These are phyloP conservation scores for Athalia cordata DNA, from an alignment of 2,888 invertebrate species.

Conservation along the genomic window DNA sequence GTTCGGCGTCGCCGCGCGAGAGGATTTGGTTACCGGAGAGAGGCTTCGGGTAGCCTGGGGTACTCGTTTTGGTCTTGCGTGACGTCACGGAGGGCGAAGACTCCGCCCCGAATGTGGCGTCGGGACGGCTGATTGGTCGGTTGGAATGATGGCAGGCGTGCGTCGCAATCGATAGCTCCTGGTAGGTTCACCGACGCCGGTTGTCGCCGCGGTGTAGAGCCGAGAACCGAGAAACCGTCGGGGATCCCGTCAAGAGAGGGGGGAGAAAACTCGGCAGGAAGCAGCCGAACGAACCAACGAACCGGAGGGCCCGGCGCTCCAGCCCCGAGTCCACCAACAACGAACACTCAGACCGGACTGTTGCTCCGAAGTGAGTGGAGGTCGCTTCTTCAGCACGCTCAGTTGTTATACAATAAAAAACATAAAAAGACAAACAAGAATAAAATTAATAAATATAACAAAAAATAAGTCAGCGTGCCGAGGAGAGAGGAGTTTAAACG, in stretches of 20 bases:
- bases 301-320: constrained; percentile 57
- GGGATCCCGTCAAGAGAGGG: constrained; percentile 50
- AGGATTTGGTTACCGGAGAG: constrained; percentile 50
- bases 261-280: constrained; percentile 72
- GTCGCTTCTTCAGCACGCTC: constrained; percentile 66
- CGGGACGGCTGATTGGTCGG: constrained; percentile 62
- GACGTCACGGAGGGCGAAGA: constrained; percentile 61
- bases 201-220: constrained; percentile 46
- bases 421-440: constrained; percentile 3
- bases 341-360: constrained; percentile 66
- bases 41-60: no score
- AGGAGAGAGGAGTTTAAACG: not conserved
- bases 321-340: constrained; percentile 57
- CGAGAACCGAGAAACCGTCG: constrained; percentile 49
- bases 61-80: constrained; percentile 52
- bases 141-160: constrained; percentile 71
- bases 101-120: constrained; percentile 59
- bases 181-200: constrained; percentile 55
- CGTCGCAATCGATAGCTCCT: constrained; percentile 70
- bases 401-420: constrained; percentile 16
- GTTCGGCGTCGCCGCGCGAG: constrained; percentile 56
- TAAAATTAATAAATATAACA: constrained; percentile 25
- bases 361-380: constrained; percentile 71
- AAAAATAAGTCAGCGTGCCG: constrained; percentile 27
- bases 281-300: constrained; percentile 72